Percentiles rank a stretch among this genome's conserved stretches.
Evolutionary conservation across 2,113 vertebrate species (phyloP).

Genomic region (Mandrillus leucophaeus): DNA sequence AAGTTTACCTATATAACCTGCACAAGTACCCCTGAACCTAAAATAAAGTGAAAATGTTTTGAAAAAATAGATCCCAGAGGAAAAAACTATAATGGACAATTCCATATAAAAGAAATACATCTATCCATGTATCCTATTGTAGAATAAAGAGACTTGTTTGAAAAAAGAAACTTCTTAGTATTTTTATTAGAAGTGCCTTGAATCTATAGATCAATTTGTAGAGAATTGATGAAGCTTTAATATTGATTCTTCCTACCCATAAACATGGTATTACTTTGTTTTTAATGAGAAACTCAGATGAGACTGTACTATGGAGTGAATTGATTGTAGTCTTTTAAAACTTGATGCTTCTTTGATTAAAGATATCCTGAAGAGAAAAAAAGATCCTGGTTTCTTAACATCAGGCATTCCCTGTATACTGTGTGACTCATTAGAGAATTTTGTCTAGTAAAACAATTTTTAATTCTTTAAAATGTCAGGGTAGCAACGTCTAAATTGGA

Average conservation of each 20-base stretch:
- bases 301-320: not conserved
- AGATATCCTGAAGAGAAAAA: not conserved
- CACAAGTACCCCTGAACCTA: too few species aligned
- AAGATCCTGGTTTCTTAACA: not conserved
- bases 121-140: not conserved
- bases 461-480: slow-evolving; percentile 3
- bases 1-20: too few species aligned
- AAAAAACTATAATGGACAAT: not conserved
- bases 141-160: not conserved
- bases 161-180: not conserved
- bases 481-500: not conserved
- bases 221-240: not conserved
- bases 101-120: not conserved
- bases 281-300: not conserved
- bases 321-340: not conserved
- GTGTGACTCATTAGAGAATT: not conserved
- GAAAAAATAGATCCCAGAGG: not conserved
- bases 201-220: not conserved
- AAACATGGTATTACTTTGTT: not conserved
- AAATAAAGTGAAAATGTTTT: too few species aligned
- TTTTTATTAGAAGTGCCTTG: not conserved
- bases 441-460: not conserved
- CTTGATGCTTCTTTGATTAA: not conserved
- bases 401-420: not conserved
- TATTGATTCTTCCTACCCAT: not conserved